Conservation (phyloP, 2,113 vertebrate genomes). For the Coreoperca whiteheadi region DNA sequence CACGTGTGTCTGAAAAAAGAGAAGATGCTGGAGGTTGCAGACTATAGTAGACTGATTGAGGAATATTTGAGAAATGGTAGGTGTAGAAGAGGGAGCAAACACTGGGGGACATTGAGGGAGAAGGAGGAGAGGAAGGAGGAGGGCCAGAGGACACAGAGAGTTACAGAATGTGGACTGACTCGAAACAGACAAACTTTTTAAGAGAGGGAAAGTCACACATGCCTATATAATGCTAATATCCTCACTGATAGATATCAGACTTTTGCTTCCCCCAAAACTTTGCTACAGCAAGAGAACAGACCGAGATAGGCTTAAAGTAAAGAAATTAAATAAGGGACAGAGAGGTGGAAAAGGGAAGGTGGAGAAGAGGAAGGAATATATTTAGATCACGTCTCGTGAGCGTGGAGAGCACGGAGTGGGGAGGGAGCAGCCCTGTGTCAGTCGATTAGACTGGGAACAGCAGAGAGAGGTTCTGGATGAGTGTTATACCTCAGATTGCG, state of each 20-base stretch:
- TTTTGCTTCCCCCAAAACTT: not conserved
- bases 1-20: not conserved
- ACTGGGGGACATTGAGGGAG: conserved; percentile 70
- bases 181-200: conserved; percentile 40
- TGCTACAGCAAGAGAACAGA: not conserved
- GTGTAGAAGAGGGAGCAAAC: conserved; percentile 51
- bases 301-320: conserved; percentile 18
- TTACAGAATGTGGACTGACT: conserved; percentile 47
- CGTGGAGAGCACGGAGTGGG: conserved; percentile 43
- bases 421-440: conserved; percentile 35
- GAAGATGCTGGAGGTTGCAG: conserved; percentile 50
- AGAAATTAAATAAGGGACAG: conserved; percentile 45
- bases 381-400: conserved; percentile 75
- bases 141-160: conserved; percentile 39
- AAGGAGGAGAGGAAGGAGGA: conserved; percentile 25
- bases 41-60: conserved; percentile 73
- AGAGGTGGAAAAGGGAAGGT: conserved; percentile 39
- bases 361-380: conserved; percentile 61
- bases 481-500: conserved; percentile 5
- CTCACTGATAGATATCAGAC: conserved; percentile 19
- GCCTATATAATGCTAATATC: conserved; percentile 24
- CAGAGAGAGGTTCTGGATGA: conserved; percentile 25
- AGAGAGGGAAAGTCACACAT: conserved; percentile 31
- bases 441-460: conserved; percentile 54
- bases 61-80: conserved; percentile 41